Conservation (phyloP, 1,140 invertebrate species). For the Drosophila trapezifrons region DNA sequence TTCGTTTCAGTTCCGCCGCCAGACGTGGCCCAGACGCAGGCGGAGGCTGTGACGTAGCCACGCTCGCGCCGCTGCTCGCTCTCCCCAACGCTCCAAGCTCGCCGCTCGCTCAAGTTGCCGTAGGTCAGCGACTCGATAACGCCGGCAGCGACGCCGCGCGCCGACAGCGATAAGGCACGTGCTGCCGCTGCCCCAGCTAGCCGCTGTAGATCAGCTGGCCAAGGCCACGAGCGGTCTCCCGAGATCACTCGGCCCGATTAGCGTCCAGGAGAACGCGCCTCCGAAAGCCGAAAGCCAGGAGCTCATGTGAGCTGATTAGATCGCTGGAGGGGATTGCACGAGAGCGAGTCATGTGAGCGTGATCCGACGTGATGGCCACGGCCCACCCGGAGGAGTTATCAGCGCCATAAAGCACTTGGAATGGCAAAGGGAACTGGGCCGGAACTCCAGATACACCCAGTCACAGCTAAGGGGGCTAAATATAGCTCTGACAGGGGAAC, state of each 20-base stretch:
- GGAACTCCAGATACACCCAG: no score
- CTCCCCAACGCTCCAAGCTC: neutral
- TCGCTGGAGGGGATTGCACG: conserved; percentile 11
- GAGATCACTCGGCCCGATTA: conserved; percentile 11
- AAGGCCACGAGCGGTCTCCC: conserved; percentile 8
- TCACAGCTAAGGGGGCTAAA: neutral
- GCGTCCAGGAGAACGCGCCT: neutral
- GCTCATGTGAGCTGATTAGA: conserved; percentile 38
- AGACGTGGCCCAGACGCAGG: conserved; percentile 19
- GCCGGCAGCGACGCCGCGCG: conserved; percentile 2
- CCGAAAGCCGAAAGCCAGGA: neutral
- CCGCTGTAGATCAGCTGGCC: conserved; percentile 32
- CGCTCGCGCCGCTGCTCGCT: neutral
- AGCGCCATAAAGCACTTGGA: neutral
- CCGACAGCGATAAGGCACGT: conserved; percentile 51
- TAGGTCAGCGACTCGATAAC: conserved; percentile 77
- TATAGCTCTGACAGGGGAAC: neutral
- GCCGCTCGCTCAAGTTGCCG: conserved; percentile 40
- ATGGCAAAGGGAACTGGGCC: neutral
- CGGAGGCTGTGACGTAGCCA: conserved; percentile 24
- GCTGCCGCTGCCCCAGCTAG: neutral
- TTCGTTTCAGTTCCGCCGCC: conserved; percentile 1
- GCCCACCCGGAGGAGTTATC: conserved; percentile 4
- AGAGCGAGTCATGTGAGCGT: conserved; percentile 28
- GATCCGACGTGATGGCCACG: neutral